Evolutionary conservation across 2,888 invertebrate genomes (phyloP).

Genomic region (Dioctria rufipes): DNA sequence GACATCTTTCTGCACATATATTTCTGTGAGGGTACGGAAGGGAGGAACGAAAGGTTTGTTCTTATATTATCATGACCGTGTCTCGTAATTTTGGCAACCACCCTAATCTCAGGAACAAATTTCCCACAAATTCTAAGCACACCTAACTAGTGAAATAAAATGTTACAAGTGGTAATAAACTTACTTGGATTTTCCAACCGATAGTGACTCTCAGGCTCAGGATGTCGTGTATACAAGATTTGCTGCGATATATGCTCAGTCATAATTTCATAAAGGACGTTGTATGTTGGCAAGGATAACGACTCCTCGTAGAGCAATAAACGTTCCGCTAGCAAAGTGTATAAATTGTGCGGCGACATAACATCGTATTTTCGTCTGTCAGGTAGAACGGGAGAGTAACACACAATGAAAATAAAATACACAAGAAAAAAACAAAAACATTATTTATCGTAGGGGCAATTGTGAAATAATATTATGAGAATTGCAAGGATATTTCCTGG

Average conservation of each 20-base stretch:
- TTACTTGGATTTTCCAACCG: slow-evolving; percentile 96
- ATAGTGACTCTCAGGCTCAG: slow-evolving; percentile 95
- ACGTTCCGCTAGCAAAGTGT: slow-evolving; percentile 95
- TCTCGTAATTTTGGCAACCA: slow-evolving; percentile 6
- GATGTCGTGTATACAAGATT: slow-evolving; percentile 92
- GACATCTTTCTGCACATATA: background rate
- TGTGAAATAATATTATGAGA: background rate
- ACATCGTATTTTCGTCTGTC: slow-evolving; percentile 97
- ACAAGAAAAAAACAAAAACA: background rate
- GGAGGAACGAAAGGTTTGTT: too few relatives aligned
- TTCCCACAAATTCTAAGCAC: background rate
- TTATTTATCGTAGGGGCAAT: background rate
- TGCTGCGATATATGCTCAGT: slow-evolving; percentile 98
- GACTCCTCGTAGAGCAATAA: slow-evolving; percentile 91
- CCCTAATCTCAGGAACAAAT: slow-evolving; percentile 23
- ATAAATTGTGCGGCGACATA: slow-evolving; percentile 98
- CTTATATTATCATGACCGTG: too few relatives aligned
- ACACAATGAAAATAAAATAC: slow-evolving; percentile 45
- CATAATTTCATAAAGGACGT: slow-evolving; percentile 98
- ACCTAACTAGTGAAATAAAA: slow-evolving; percentile 20
- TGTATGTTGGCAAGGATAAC: slow-evolving; percentile 95
- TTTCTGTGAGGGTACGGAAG: too few relatives aligned
- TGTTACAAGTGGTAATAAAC: slow-evolving; percentile 65
- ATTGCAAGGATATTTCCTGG: background rate
- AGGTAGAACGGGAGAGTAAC: slow-evolving; percentile 54